Evolutionary conservation across 2,113 vertebrate genomes (phyloP).

Genomic region (Gnathonemus echidnorhynchus): DNA sequence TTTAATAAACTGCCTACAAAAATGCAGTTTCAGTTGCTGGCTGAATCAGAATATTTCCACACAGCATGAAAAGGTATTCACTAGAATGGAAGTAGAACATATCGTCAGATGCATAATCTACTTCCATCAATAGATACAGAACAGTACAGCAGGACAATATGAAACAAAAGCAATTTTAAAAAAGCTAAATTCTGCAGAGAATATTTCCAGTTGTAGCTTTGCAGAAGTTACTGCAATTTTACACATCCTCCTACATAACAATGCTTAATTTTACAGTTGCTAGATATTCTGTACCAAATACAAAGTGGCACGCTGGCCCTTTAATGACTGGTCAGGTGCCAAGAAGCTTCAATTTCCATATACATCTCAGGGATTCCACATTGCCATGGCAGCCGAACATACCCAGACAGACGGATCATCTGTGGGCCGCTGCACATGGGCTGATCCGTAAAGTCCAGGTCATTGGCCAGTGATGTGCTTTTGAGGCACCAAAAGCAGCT

Average conservation of each 20-base stretch:
- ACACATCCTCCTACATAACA: not conserved
- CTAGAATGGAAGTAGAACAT: not conserved
- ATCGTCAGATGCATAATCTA: not conserved
- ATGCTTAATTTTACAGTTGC: not conserved
- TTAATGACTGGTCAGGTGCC: not conserved
- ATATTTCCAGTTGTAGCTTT: not conserved
- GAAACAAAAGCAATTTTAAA: not conserved
- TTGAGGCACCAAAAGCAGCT: not conserved
- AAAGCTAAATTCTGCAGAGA: not conserved
- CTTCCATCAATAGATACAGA: not conserved
- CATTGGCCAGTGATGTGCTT: not conserved
- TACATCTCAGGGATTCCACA: slow-evolving; percentile 15
- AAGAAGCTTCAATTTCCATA: not conserved
- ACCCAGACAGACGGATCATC: slow-evolving; percentile 9
- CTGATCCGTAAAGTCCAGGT: not conserved
- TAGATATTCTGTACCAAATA: not conserved
- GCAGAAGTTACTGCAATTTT: not conserved
- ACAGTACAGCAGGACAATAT: not conserved
- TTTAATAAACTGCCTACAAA: not conserved
- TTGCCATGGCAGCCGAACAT: slow-evolving; percentile 21
- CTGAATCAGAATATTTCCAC: not conserved
- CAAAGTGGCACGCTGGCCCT: not conserved
- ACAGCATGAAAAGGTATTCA: not conserved
- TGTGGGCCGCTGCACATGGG: not conserved
- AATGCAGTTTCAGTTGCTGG: not conserved